These are phyloP conservation scores for Umimayanthus chanpuru DNA, from an alignment of 92 coral and sea anemone genomes.

Conservation along the genomic window DNA sequence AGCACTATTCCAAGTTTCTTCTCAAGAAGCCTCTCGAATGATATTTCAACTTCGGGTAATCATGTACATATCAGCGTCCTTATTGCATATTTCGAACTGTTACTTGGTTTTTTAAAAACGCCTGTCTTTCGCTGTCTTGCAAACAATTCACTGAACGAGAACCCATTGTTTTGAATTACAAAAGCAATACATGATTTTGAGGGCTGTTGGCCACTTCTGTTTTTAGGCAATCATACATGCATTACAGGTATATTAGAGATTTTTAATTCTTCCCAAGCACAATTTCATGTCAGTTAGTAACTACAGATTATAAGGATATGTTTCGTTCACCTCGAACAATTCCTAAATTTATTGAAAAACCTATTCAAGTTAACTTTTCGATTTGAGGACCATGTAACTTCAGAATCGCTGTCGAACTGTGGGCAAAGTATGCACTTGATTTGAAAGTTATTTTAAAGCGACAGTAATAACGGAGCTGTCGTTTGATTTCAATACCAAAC, in stretches of 20 bases:
- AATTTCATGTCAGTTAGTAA: background rate
- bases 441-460: background rate
- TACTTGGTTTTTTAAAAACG: background rate
- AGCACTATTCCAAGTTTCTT: background rate
- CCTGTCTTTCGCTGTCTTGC: background rate
- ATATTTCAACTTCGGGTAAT: background rate
- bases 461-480: background rate
- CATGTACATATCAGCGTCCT: background rate
- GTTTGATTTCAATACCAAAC: background rate
- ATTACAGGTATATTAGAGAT: background rate
- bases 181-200: background rate
- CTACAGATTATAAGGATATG: background rate
- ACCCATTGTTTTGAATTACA: background rate
- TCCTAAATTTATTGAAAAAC: background rate
- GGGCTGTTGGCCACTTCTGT: background rate
- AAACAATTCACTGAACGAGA: conserved; percentile 5
- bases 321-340: background rate
- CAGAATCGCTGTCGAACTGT: background rate
- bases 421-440: background rate
- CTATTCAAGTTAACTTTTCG: too few relatives aligned
- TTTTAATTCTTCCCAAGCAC: background rate
- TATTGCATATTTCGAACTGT: conserved; percentile 8
- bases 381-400: background rate
- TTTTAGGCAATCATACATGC: background rate
- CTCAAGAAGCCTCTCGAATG: background rate